These are phyloP conservation scores for Iselma pallidipennis DNA, from an alignment of 2,888 invertebrate species.

Conservation along the genomic window DNA sequence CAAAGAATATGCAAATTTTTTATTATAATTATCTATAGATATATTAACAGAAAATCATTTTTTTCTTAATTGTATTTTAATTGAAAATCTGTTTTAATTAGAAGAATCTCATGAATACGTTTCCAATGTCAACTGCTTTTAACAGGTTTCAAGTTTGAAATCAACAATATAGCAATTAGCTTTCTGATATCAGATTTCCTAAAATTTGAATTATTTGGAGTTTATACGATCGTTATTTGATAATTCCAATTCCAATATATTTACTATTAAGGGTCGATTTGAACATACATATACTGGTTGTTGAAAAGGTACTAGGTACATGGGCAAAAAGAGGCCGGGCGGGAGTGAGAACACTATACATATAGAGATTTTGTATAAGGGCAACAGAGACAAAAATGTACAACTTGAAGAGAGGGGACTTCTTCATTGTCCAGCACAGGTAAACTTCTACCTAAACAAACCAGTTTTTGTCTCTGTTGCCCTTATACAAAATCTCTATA, in stretches of 20 bases:
- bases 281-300: background rate
- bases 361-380: too few relatives aligned
- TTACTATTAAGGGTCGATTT: background rate
- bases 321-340: too few relatives aligned
- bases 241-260: too few relatives aligned
- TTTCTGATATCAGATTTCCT: constrained; percentile 10
- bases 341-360: too few relatives aligned
- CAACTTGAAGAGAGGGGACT: too few relatives aligned
- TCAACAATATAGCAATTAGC: constrained; percentile 15
- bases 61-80: constrained; percentile 16
- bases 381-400: too few relatives aligned
- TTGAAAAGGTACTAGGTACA: too few relatives aligned
- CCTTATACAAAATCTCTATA: too few relatives aligned
- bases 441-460: too few relatives aligned
- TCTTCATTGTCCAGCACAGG: too few relatives aligned
- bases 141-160: constrained; percentile 13
- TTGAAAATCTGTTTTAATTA: constrained; percentile 22
- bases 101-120: constrained; percentile 11
- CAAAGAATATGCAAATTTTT: constrained; percentile 10
- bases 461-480: too few relatives aligned
- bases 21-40: constrained; percentile 14
- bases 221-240: too few relatives aligned
- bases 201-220: constrained; percentile 10
- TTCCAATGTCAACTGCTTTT: constrained; percentile 15
- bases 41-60: constrained; percentile 13